Evolutionary conservation across 2,113 vertebrate species (phyloP).

Genomic region (Malurus elegans): DNA sequence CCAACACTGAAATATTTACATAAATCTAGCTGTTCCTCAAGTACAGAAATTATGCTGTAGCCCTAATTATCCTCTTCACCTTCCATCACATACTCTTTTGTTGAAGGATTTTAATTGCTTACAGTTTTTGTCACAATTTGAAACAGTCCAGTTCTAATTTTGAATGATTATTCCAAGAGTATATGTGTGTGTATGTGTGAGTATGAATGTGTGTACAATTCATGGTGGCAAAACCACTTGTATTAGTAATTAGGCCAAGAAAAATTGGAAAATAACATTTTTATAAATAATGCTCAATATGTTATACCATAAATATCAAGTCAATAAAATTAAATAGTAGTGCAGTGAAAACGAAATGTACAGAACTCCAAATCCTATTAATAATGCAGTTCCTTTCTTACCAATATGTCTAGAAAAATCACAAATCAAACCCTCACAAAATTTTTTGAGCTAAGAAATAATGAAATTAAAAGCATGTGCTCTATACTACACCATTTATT

Average conservation of each 20-base stretch:
- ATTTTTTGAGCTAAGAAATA: neutral
- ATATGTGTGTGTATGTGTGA: rapidly evolving
- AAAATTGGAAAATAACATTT: neutral
- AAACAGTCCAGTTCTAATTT: neutral
- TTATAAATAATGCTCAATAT: neutral
- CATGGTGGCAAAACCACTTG: neutral
- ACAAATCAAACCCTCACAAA: neutral
- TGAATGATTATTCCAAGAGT: neutral
- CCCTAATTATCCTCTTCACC: neutral
- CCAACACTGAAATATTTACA: neutral
- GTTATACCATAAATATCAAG: neutral
- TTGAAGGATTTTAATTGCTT: neutral
- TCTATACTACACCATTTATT: neutral
- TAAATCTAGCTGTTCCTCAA: neutral
- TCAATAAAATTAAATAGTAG: neutral
- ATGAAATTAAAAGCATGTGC: neutral
- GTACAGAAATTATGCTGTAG: neutral
- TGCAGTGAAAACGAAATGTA: neutral
- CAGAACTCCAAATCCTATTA: neutral
- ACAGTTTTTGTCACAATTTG: neutral
- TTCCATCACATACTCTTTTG: neutral
- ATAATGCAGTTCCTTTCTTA: neutral
- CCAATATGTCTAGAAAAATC: neutral
- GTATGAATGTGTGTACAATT: neutral
- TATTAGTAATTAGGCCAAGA: neutral